Percentiles rank a stretch among this genome's conserved stretches.
These are phyloP conservation scores for Crax fasciolata DNA, from an alignment of 2,797 vertebrate species.

Conservation along the genomic window DNA sequence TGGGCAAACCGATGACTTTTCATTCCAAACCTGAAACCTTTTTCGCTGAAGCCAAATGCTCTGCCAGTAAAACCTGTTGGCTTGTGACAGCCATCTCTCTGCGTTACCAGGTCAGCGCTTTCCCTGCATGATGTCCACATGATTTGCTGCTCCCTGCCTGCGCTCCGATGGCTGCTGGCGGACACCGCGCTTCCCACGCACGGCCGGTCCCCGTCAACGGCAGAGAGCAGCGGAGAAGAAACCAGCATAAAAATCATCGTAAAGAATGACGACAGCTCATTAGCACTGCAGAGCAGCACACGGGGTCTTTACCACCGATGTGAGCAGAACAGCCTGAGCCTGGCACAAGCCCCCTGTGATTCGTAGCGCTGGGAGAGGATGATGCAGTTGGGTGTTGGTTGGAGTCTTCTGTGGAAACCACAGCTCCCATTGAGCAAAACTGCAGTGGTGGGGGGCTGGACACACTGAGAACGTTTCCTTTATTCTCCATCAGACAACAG, in stretches of 20 bases:
- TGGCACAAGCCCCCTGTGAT: accelerated
- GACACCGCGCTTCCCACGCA: background rate
- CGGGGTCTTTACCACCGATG: background rate
- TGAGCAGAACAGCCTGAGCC: background rate
- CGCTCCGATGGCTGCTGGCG: background rate
- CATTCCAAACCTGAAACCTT: background rate
- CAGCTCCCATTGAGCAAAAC: background rate
- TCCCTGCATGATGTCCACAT: background rate
- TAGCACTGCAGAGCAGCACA: accelerated
- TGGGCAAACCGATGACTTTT: background rate
- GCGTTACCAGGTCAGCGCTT: conserved; percentile 23
- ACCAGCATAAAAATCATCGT: background rate
- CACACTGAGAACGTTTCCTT: background rate
- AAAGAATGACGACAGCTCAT: background rate
- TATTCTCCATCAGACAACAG: background rate
- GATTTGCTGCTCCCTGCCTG: background rate
- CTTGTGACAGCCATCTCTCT: background rate
- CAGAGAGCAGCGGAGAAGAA: background rate
- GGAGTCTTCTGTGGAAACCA: background rate
- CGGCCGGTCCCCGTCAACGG: accelerated
- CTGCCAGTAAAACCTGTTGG: conserved; percentile 9
- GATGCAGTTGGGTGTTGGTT: accelerated
- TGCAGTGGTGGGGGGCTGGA: accelerated
- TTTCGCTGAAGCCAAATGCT: background rate
- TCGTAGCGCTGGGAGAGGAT: background rate